Conservation (phyloP, 2,113 vertebrate species). For the Phylloscopus trochiloides region DNA sequence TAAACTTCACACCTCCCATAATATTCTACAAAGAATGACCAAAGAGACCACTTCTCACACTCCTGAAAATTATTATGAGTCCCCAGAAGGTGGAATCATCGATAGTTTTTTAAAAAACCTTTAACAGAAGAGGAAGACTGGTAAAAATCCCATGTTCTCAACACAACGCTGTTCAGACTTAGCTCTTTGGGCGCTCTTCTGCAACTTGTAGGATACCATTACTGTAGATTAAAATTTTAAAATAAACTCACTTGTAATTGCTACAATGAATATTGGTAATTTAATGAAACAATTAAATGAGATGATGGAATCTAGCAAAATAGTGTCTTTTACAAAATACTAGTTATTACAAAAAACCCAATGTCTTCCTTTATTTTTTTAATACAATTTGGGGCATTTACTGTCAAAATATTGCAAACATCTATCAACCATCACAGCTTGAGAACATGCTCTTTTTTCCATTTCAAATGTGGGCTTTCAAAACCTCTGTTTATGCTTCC, state of each 20-base stretch:
- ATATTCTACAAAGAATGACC: neutral
- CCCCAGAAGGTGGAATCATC: neutral
- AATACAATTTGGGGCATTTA: neutral
- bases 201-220: neutral
- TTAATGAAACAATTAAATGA: neutral
- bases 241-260: neutral
- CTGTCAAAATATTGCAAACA: neutral
- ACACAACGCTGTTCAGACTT: neutral
- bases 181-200: neutral
- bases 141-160: neutral
- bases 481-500: neutral
- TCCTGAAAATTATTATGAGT: neutral
- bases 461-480: neutral
- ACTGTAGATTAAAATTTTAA: neutral
- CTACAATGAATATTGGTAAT: neutral
- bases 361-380: neutral
- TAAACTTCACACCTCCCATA: neutral
- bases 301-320: neutral
- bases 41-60: neutral
- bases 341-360: neutral
- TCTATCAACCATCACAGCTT: neutral
- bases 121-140: neutral
- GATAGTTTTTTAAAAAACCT: neutral
- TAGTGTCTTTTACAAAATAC: neutral
- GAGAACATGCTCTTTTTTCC: neutral